Conservation (phyloP, 2,888 invertebrate genomes). For the Camponotus fellah region DNA sequence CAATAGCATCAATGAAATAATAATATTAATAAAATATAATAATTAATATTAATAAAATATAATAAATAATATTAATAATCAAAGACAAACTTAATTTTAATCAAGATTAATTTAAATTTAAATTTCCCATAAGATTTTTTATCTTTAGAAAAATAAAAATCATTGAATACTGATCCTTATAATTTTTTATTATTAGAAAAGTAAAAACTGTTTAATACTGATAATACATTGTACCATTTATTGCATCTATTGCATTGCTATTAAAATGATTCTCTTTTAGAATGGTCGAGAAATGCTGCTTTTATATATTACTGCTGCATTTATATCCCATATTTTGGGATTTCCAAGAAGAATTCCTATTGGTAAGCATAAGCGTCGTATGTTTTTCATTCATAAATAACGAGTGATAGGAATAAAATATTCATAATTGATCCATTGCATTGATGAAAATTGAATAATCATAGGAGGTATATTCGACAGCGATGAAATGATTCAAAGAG, state of each 20-base stretch:
- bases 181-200: constrained; percentile 14
- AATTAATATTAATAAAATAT: constrained; percentile 1
- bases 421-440: neutral
- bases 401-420: neutral
- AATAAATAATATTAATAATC: neutral
- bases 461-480: constrained; percentile 89
- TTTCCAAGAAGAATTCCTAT: constrained; percentile 56
- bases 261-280: constrained; percentile 56
- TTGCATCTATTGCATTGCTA: neutral
- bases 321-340: constrained; percentile 56
- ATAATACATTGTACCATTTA: neutral
- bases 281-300: constrained; percentile 58
- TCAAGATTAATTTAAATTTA: neutral
- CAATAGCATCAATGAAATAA: constrained; percentile 9
- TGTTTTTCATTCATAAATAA: neutral
- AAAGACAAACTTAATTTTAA: neutral
- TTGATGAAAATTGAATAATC: constrained; percentile 75
- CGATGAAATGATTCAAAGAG: constrained; percentile 87
- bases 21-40: constrained; percentile 1
- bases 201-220: neutral
- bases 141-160: neutral
- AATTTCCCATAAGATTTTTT: neutral
- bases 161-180: too few relatives aligned
- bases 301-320: constrained; percentile 31
- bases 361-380: constrained; percentile 54